Percentiles rank a stretch among this genome's conserved stretches.
phyloP scores from a whole-genome alignment of 2,797 vertebrate species.

The Pipistrellus kuhlii region DNA sequence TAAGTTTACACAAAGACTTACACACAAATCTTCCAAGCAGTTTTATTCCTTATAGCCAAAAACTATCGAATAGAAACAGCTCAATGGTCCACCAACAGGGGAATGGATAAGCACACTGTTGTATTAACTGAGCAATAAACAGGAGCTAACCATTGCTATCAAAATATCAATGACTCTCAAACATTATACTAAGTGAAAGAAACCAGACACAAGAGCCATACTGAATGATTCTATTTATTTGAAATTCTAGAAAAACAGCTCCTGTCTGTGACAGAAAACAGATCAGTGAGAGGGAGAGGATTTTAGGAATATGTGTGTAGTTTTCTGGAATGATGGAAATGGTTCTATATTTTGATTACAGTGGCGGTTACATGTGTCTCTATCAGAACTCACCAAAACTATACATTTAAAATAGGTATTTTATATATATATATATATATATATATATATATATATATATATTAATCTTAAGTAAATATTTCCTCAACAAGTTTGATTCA shows the following conservation, averaged over 20 bases:
- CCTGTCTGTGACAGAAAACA: not conserved
- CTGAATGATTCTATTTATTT: not conserved
- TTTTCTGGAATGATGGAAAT: not conserved
- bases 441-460: no score
- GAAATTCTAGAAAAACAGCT: conserved; percentile 19
- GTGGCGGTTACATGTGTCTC: not conserved
- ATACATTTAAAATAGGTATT: conserved; percentile 4
- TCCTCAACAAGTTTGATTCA: not conserved
- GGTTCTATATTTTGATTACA: not conserved
- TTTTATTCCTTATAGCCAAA: not conserved
- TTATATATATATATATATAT: no score
- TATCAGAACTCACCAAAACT: not conserved
- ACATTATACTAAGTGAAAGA: conserved; percentile 4
- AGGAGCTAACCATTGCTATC: not conserved
- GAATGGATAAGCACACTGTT: not conserved
- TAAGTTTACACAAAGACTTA: not conserved
- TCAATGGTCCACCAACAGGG: not conserved
- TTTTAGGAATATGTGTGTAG: not conserved
- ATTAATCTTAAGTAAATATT: conserved; percentile 22
- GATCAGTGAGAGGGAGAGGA: not conserved
- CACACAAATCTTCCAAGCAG: not conserved
- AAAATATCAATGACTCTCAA: not conserved
- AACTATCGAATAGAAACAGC: not conserved
- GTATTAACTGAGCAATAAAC: not conserved
- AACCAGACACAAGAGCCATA: not conserved